Evolutionary conservation across 2,113 vertebrate genomes (phyloP), one percentile per base, ranked within the genome.

Genomic region (Dryoscopus gambensis): DNA sequence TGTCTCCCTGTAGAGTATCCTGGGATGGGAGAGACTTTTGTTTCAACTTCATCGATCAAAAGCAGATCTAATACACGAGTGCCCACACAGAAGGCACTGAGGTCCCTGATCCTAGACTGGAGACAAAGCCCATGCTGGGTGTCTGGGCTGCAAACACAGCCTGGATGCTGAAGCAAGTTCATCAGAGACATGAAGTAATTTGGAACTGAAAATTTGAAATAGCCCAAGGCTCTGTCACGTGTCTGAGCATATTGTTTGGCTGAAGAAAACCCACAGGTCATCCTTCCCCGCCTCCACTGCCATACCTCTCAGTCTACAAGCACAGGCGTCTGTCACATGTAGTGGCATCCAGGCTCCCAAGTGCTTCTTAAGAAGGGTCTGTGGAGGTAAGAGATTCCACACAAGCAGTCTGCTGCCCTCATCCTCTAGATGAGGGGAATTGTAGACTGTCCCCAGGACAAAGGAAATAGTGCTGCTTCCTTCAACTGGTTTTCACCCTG

Each of bases 221-320:
- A 67, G 20, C 22, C 25, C 0, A 3, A 68, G 44, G 15, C 9
- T 86, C 11, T 50, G 8, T 33, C 30, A 10, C 5, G 1, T 84
- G 15, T 77, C 50, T 21, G 15, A 83, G 35, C 4, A 0, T 59
- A 14, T 4, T 85, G 46, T 52, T 40, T 82, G 74, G 27, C 59
- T 74, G 60, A 85, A 79, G 27, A 60, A 86, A 89, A 42, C 37
- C 13, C 12, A 25, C 5, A 23, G 73, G 6, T 69, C 28, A 20
- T 39, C 21, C 53, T 52, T 79, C 13, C 24, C 40, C 0, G 0
- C 19, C 46, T 56, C 37, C 2, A 2, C 19, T 89, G 37, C 13
- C 6, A 4, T 11, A 47, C 37, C 37, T 52, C 19, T 27, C 13
- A 46, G 42, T 24, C 37, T 3, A 1, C 0, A 2, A 2, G 1